Evolutionary conservation across 2,113 vertebrate genomes (phyloP).

Genomic region (Copsychus sechellarum): DNA sequence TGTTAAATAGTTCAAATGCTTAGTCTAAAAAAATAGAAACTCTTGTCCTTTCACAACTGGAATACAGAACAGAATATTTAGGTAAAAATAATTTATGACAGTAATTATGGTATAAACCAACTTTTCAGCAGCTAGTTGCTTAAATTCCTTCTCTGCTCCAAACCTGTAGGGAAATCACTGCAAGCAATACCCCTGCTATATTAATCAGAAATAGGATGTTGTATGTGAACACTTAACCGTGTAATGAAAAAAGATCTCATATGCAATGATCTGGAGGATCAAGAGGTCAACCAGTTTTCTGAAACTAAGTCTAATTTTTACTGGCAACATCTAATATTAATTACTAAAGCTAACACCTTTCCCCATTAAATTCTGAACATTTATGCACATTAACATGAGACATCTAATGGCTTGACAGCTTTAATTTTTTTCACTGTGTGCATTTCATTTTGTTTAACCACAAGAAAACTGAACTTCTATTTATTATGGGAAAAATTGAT

Average conservation of each 20-base stretch:
- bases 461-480: constrained; percentile 8
- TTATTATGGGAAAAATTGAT: constrained; percentile 15
- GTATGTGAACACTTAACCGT: neutral
- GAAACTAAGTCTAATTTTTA: constrained; percentile 58
- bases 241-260: constrained; percentile 33
- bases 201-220: constrained; percentile 37
- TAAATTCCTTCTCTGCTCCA: neutral
- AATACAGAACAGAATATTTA: neutral
- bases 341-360: constrained; percentile 55
- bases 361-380: constrained; percentile 33
- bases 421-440: constrained; percentile 32
- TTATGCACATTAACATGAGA: constrained; percentile 54
- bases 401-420: constrained; percentile 53
- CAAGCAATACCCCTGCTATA: neutral
- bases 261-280: constrained; percentile 28
- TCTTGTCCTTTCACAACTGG: neutral
- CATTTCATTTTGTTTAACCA: constrained; percentile 47
- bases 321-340: constrained; percentile 61
- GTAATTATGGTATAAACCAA: constrained; percentile 37
- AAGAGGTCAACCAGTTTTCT: constrained; percentile 59
- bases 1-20: constrained; percentile 26
- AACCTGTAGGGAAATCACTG: constrained; percentile 48
- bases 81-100: constrained; percentile 51
- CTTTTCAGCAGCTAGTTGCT: constrained; percentile 32
- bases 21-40: neutral